phyloP scores from a whole-genome alignment of 2,888 invertebrate species.

The Ditula angustiorana region DNA sequence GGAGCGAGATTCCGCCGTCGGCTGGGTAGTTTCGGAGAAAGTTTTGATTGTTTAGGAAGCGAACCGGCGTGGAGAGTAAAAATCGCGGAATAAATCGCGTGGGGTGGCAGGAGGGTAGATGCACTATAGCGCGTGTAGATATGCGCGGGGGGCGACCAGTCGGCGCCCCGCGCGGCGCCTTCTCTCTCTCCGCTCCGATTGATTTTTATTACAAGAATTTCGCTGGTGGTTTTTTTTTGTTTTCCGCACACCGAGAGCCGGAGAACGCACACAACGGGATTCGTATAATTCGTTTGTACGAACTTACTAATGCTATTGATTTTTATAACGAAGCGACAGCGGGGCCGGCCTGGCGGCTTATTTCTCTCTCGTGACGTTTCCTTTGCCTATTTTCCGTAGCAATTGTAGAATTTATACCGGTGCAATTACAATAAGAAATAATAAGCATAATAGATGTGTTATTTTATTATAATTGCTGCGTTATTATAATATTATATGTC shows the following conservation, averaged over 20 bases:
- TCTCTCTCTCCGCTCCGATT: constrained; percentile 85
- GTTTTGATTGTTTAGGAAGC: constrained; percentile 45
- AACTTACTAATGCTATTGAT: constrained; percentile 84
- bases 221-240: constrained; percentile 82
- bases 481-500: no score
- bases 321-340: constrained; percentile 80
- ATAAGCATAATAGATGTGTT: no score
- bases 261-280: constrained; percentile 76
- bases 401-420: neutral
- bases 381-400: neutral
- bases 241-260: constrained; percentile 75
- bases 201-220: constrained; percentile 86
- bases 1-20: constrained; percentile 19
- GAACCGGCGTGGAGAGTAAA: constrained; percentile 41
- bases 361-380: constrained; percentile 36
- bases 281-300: constrained; percentile 85
- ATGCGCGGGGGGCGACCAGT: constrained; percentile 71
- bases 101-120: constrained; percentile 61
- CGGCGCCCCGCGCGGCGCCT: constrained; percentile 81
- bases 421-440: neutral
- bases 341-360: constrained; percentile 49
- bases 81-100: constrained; percentile 41
- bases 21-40: constrained; percentile 44
- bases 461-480: no score
- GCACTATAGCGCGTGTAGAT: constrained; percentile 69